Evolutionary conservation across 2,113 vertebrate species (phyloP), one percentile per base, ranked within the genome.

Genomic region (Centropristis striata): DNA sequence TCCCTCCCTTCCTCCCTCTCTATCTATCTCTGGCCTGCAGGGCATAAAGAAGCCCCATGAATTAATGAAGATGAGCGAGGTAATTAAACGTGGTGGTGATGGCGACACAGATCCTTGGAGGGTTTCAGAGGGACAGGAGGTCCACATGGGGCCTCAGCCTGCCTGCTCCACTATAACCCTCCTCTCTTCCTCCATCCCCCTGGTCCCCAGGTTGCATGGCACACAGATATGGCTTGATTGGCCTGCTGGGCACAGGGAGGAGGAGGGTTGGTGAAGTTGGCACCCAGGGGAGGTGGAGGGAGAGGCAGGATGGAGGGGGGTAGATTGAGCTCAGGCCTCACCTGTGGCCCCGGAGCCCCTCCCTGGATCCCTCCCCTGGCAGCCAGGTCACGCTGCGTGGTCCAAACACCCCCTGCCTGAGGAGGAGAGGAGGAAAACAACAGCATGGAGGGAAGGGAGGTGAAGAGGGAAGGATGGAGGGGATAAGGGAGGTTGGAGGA

Each of bases 51-150:
- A 96, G 93, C 85, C 71, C 95, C 92, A 96, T 96, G 96, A 97
- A 98, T 98, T 97, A 98, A 98, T 97, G 97, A 97, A 96, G 96
- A 95, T 92, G 87, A 92, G 91, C 95, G 91, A 94, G 94, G 94
- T 97, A 98, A 99, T 98, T 99, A 98, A 97, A 97, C 95, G 91
- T 89, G 91, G 93, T 91, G 58, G 94, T 85, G 84, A 95, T 93
- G 64, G 95, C 83, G 86, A 95, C 95, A 95, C 61, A 93, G 95
- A 96, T 97, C 97, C 95, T 96, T 93, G 94, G 96, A 97, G 96
- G 79, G 94, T 96, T 97, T 97, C 95, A 90, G 94, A 96, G 96
- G 86, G 95, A 96, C 90, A 93, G 93, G n/a, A 87, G 47, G 95
- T 92, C 90, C 90, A 84, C 86, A 89, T 95, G 94, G 93, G 95